These are phyloP conservation scores for Danaus melanippus DNA, from an alignment of 1,140 invertebrate genomes.

Conservation along the genomic window DNA sequence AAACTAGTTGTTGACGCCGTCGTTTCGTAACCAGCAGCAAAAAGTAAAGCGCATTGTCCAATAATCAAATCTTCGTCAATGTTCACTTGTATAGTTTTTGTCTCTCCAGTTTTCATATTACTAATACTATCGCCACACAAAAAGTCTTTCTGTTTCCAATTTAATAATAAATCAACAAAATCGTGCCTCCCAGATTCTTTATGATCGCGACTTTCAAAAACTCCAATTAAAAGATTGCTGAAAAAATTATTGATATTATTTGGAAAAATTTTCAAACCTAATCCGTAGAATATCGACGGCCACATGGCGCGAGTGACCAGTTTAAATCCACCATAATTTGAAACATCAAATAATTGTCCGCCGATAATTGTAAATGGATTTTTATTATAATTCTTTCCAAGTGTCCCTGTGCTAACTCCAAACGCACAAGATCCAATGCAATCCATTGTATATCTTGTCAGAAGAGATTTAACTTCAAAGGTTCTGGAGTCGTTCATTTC, in stretches of 20 bases:
- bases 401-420: slow-evolving; percentile 72
- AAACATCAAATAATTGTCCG: slow-evolving; percentile 29
- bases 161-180: slow-evolving; percentile 35
- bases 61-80: slow-evolving; percentile 42
- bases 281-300: slow-evolving; percentile 32
- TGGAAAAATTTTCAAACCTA: slow-evolving; percentile 25
- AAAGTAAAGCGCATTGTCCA: slow-evolving; percentile 39
- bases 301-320: slow-evolving; percentile 26
- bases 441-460: slow-evolving; percentile 72
- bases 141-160: slow-evolving; percentile 26
- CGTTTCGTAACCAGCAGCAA: slow-evolving; percentile 51
- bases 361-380: slow-evolving; percentile 70
- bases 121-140: slow-evolving; percentile 30
- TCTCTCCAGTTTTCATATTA: slow-evolving; percentile 20
- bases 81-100: slow-evolving; percentile 21
- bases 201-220: slow-evolving; percentile 27
- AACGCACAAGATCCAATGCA: slow-evolving; percentile 74
- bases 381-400: slow-evolving; percentile 32
- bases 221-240: slow-evolving; percentile 24
- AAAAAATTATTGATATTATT: slow-evolving; percentile 27
- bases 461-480: slow-evolving; percentile 56
- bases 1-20: slow-evolving; percentile 68
- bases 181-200: slow-evolving; percentile 31
- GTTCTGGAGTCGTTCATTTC: slow-evolving; percentile 22
- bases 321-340: slow-evolving; percentile 19